Base-by-base conservation (phyloP, 2,113 vertebrate genomes). In the Gracilinanus agilis region DNA sequence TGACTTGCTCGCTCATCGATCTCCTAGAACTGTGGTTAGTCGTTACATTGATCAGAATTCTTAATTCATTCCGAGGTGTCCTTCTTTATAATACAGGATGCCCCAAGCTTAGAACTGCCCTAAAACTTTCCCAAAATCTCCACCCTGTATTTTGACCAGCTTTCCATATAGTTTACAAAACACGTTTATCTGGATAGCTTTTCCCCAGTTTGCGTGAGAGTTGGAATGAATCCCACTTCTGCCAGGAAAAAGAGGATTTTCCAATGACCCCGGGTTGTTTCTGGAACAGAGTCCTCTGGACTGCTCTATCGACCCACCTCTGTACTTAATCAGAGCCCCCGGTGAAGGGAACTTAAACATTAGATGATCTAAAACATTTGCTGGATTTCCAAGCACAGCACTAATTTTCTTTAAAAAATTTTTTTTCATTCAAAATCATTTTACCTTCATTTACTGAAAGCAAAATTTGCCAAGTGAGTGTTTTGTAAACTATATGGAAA, bases 211-310 rank as follows among this genome's bases (percentile, higher is more conserved):
- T 93, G 12, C 19, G 67, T 92, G 55, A n/a, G 53, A 94, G 34
- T 55, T 97, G 53, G 1, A 7, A 3, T 93, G 90, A 97, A 40
- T 56, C 97, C 89, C 93, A 92, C 92, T 95, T 97, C 54, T 96
- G 92, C 93, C 55, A 97, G 90, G 94, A 96, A 96, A 96, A 96
- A 89, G 97, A 96, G 94, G 53, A 90, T 0, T n/a, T 96, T 75
- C 94, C 75, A 90, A 44, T 93, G 92, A 90, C 96, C 75, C 90
- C 96, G 94, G 3, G 61, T 96, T 53, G 34, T 91, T 23, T 93
- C 88, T 93, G 61, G 88, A 67, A 92, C 92, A 93, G 92, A 94
- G 83, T 97, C 53, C 83, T 29, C 94, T 93, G 44, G 55, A 95
- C 91, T 54, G 55, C 55, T 91, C n/a, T 92, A 91, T 95, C 40